A percentile compares a stretch with the other conserved stretches of the same genome.
phyloP scores from a whole-genome alignment of 2,888 invertebrate genomes.

The Leptinotarsa tumamoca region DNA sequence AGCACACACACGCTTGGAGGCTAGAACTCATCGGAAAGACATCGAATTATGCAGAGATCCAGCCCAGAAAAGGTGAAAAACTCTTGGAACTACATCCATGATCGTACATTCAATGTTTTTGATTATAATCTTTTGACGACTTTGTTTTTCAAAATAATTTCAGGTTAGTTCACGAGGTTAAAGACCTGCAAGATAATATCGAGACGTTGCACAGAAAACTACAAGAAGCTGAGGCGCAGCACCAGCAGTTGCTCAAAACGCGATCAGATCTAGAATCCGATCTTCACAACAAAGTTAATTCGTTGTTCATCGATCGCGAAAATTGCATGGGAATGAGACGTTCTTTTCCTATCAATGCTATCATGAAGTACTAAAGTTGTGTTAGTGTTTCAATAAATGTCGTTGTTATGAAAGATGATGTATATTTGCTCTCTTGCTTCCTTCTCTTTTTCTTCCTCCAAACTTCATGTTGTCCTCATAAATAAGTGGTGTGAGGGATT shows the following conservation, averaged over 20 bases:
- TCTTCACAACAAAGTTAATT: constrained; percentile 86
- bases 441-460: too few relatives aligned
- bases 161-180: constrained; percentile 83
- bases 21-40: constrained; percentile 87
- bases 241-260: constrained; percentile 86
- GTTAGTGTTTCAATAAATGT: not conserved
- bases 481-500: too few relatives aligned
- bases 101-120: too few relatives aligned
- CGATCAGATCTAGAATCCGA: constrained; percentile 88
- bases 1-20: constrained; percentile 90
- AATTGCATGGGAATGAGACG: constrained; percentile 93
- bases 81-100: too few relatives aligned
- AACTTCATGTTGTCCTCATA: too few relatives aligned
- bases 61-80: constrained; percentile 74
- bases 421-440: too few relatives aligned
- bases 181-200: constrained; percentile 86
- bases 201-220: constrained; percentile 84
- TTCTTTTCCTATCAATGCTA: constrained; percentile 88
- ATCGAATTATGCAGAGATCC: constrained; percentile 91
- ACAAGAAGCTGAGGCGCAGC: constrained; percentile 86
- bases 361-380: constrained; percentile 75
- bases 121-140: not conserved
- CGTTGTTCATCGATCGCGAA: constrained; percentile 93
- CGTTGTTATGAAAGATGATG: too few relatives aligned
- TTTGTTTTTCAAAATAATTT: not conserved